Percentiles rank a stretch among this genome's conserved stretches.
These are phyloP conservation scores for Spinus pinus DNA, from an alignment of 2,797 vertebrate species.

Conservation along the genomic window DNA sequence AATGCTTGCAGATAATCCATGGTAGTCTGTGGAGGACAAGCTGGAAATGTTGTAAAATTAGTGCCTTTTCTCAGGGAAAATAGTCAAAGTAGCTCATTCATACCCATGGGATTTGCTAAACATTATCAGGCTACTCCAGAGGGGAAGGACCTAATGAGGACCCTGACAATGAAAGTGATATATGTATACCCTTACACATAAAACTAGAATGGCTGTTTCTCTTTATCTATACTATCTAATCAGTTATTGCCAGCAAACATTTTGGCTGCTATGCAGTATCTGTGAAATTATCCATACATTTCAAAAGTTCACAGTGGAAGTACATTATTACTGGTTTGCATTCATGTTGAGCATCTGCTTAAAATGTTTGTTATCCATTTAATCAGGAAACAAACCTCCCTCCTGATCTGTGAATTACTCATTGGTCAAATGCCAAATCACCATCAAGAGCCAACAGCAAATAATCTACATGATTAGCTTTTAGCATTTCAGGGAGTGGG, in stretches of 20 bases:
- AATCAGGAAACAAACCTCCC: slow-evolving; percentile 32
- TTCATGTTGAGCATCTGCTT: slow-evolving; percentile 1
- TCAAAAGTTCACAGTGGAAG: background rate
- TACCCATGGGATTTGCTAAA: background rate
- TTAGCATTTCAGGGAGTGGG: background rate
- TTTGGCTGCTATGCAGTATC: background rate
- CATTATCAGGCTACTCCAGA: background rate
- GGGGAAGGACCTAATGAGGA: background rate
- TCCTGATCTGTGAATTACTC: slow-evolving; percentile 18
- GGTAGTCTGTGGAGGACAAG: background rate
- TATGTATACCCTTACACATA: background rate
- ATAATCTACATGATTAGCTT: slow-evolving; percentile 25
- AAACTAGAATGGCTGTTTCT: background rate
- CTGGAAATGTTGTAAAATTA: background rate
- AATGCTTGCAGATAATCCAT: background rate
- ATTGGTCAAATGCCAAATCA: slow-evolving; percentile 42
- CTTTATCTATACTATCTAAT: background rate
- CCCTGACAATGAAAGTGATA: background rate
- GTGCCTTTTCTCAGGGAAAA: background rate
- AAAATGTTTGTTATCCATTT: slow-evolving; percentile 27
- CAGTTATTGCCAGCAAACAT: background rate
- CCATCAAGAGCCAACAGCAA: background rate
- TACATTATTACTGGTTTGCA: background rate
- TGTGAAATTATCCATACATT: slow-evolving; percentile 30
- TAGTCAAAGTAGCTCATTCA: background rate